Percentiles rank a stretch among this genome's conserved stretches.
Conservation (phyloP, 2,113 vertebrate genomes). For the Psammodynastes pulverulentus region DNA sequence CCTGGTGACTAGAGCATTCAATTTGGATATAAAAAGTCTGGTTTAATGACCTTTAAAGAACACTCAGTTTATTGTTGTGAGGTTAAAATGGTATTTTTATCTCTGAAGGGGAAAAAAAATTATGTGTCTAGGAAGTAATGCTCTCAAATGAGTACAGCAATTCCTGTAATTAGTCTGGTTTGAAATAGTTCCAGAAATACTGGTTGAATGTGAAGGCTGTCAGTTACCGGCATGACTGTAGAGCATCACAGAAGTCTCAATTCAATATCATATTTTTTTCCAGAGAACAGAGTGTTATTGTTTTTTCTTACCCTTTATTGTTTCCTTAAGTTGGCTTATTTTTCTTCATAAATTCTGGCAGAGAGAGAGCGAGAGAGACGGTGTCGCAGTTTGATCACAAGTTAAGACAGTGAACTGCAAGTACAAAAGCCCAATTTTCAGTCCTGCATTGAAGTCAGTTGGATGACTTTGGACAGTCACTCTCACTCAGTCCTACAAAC, state of each 20-base stretch:
- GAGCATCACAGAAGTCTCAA: not conserved
- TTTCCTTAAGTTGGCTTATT: not conserved
- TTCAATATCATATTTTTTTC: not conserved
- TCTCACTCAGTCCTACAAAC: not conserved
- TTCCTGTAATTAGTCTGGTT: not conserved
- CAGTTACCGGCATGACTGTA: not conserved
- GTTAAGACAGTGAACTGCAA: not conserved
- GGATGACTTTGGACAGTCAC: not conserved
- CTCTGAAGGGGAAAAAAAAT: not conserved
- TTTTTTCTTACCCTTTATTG: not conserved
- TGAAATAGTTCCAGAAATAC: not conserved
- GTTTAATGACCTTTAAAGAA: not conserved
- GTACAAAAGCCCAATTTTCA: not conserved
- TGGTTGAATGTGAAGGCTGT: not conserved
- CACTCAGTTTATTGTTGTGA: not conserved
- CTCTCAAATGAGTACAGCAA: not conserved
- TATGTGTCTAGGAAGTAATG: not conserved
- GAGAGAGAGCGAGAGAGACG: not conserved
- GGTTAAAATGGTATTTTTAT: not conserved
- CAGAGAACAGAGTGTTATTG: no score
- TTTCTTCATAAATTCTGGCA: slow-evolving; percentile 8
- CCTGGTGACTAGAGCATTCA: not conserved
- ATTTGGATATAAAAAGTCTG: not conserved
- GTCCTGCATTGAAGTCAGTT: not conserved
- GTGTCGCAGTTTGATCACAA: not conserved